Evolutionary conservation across 2,888 invertebrate species (phyloP).

Genomic region (Candidula unifasciata): DNA sequence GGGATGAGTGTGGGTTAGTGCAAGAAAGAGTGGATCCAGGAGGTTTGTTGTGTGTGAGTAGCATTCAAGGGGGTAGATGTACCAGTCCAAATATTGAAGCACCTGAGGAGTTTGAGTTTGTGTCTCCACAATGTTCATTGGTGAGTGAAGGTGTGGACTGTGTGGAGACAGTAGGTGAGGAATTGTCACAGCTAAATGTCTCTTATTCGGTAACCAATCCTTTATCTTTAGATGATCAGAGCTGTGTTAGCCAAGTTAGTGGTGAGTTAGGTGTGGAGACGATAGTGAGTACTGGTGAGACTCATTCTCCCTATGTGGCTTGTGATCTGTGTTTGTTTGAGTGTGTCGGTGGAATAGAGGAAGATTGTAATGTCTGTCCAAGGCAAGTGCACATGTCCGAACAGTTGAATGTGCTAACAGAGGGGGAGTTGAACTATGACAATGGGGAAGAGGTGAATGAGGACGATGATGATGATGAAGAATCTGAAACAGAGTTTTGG

Average conservation of each 20-base stretch:
- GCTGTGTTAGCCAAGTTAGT: too few species aligned
- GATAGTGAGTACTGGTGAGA: neutral
- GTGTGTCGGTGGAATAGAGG: neutral
- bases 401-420: conserved; percentile 28
- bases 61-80: neutral
- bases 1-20: neutral
- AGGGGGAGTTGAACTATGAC: conserved; percentile 7
- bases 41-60: neutral
- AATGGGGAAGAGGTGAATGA: neutral
- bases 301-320: neutral
- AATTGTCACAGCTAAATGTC: neutral
- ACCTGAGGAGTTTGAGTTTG: conserved; percentile 34
- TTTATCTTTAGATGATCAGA: neutral
- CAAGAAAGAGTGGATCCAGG: neutral
- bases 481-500: neutral
- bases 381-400: neutral
- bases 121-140: neutral
- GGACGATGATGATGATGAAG: neutral
- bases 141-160: neutral
- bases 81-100: neutral
- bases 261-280: neutral
- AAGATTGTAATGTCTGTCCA: neutral
- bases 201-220: neutral
- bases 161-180: neutral
- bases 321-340: neutral